These are phyloP conservation scores for Sipunculus nudus DNA, from an alignment of 2,888 invertebrate genomes.

Conservation along the genomic window DNA sequence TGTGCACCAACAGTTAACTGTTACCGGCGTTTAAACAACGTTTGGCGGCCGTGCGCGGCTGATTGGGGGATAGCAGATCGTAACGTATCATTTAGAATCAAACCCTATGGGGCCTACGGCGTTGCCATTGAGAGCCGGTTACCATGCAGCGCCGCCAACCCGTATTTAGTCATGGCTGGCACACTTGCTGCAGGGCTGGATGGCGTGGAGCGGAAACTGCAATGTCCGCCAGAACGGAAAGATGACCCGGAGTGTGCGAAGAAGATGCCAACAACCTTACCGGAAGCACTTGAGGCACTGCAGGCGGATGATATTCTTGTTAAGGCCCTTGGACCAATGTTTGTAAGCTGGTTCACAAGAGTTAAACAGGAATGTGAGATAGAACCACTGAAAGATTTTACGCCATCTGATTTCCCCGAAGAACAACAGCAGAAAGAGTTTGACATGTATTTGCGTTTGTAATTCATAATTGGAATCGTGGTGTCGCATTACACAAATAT, in stretches of 20 bases:
- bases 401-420: too few species aligned
- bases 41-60: slow-evolving; percentile 3
- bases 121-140: slow-evolving; percentile 25
- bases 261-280: slow-evolving; percentile 16
- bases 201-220: slow-evolving; percentile 25
- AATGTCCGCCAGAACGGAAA: slow-evolving; percentile 3
- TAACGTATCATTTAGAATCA: slow-evolving; percentile 13
- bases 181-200: slow-evolving; percentile 32
- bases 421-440: too few species aligned
- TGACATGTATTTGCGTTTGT: too few species aligned
- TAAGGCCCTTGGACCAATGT: slow-evolving; percentile 20
- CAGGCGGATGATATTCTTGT: slow-evolving; percentile 15
- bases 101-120: background rate
- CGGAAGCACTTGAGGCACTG: slow-evolving; percentile 21
- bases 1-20: slow-evolving; percentile 25
- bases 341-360: slow-evolving; percentile 25
- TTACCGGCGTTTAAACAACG: slow-evolving; percentile 18
- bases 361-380: slow-evolving; percentile 24
- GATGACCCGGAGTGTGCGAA: background rate
- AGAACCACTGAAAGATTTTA: slow-evolving; percentile 4
- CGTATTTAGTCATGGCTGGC: slow-evolving; percentile 25
- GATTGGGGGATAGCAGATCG: slow-evolving; percentile 23
- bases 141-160: slow-evolving; percentile 21
- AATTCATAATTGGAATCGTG: too few species aligned
- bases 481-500: too few species aligned